Evolutionary conservation across 1,140 invertebrate species (phyloP).

Genomic region (Battus philenor): DNA sequence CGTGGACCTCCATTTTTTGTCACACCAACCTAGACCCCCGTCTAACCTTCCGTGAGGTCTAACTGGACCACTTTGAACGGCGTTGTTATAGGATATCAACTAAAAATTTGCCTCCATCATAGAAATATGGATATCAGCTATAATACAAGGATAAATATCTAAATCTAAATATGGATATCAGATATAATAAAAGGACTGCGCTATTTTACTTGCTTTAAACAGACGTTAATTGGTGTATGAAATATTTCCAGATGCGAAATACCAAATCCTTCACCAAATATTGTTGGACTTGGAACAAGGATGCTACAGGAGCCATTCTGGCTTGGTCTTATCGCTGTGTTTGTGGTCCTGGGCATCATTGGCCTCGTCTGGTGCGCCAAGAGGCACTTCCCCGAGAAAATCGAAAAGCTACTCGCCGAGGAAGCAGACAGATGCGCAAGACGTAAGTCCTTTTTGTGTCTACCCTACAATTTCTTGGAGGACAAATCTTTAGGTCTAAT

Average conservation of each 20-base stretch:
- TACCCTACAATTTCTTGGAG: conserved; percentile 26
- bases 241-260: conserved; percentile 50
- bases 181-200: too few relatives aligned
- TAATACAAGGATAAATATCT: too few relatives aligned
- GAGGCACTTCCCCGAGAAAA: conserved; percentile 88
- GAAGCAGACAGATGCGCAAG: conserved; percentile 82
- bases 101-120: too few relatives aligned
- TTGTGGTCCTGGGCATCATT: conserved; percentile 83
- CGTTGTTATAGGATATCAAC: too few relatives aligned
- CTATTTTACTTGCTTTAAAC: too few relatives aligned
- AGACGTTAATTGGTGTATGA: too few relatives aligned
- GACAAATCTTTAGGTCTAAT: conserved; percentile 49
- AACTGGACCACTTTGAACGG: too few relatives aligned
- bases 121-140: too few relatives aligned
- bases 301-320: conserved; percentile 91
- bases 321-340: conserved; percentile 87
- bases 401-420: conserved; percentile 87
- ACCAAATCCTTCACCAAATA: conserved; percentile 60
- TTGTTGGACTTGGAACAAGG: conserved; percentile 79
- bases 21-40: too few relatives aligned
- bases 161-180: too few relatives aligned
- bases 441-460: conserved; percentile 59
- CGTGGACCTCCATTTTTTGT: too few relatives aligned
- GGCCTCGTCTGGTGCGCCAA: conserved; percentile 88
- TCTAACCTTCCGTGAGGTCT: too few relatives aligned